Conservation (phyloP, 2,797 vertebrate species). For the Oreochromis grahami region DNA sequence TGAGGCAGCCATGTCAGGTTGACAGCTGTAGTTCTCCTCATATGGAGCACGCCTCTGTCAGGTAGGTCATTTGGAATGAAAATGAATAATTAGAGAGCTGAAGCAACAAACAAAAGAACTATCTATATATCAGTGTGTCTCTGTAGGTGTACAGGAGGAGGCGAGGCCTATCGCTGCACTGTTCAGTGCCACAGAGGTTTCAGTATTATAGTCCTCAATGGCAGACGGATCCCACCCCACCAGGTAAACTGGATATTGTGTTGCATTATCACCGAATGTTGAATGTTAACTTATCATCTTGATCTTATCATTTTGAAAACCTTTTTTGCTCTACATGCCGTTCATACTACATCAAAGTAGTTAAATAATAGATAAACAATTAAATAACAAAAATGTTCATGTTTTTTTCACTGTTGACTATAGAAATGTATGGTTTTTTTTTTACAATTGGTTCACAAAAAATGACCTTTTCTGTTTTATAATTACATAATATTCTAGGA, state of each 20-base stretch:
- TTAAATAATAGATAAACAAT: background rate
- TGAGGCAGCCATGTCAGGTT: slow-evolving; percentile 64
- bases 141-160: slow-evolving; percentile 74
- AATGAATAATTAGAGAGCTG: background rate
- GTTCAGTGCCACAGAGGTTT: slow-evolving; percentile 82
- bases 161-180: slow-evolving; percentile 72
- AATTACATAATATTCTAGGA: background rate
- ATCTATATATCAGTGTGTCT: slow-evolving; percentile 34
- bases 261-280: background rate
- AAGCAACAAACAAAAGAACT: background rate
- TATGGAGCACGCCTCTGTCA: slow-evolving; percentile 74
- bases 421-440: background rate
- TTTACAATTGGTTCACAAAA: background rate
- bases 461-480: rapidly evolving
- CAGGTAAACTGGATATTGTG: slow-evolving; percentile 56
- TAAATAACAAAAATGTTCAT: background rate
- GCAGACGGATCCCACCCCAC: slow-evolving; percentile 41
- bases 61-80: slow-evolving; percentile 40
- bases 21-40: slow-evolving; percentile 67
- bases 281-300: background rate
- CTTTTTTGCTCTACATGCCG: background rate
- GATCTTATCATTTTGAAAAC: background rate
- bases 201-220: slow-evolving; percentile 65
- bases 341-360: background rate
- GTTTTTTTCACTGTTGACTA: background rate